phyloP scores from a whole-genome alignment of 1,140 invertebrate genomes.

The Trachymyrmex cornetzi region DNA sequence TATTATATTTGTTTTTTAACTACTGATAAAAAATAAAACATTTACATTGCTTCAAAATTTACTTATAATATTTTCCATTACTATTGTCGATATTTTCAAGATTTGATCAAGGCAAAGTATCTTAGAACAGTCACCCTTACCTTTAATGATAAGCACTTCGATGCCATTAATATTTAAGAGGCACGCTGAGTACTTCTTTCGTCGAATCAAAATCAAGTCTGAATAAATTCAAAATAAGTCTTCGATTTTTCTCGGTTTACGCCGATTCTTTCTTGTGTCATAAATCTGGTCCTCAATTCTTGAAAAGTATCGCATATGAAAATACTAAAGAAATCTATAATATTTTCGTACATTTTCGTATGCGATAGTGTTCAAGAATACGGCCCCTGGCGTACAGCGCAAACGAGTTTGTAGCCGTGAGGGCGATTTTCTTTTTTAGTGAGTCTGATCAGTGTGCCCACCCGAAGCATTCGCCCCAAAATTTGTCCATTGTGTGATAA shows the following conservation, averaged over 20 bases:
- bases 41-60: neutral
- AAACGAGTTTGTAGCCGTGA: neutral
- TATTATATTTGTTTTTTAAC: neutral
- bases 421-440: neutral
- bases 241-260: neutral
- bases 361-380: too few relatives aligned
- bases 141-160: neutral
- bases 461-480: slow-evolving; percentile 87
- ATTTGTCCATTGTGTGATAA: slow-evolving; percentile 89
- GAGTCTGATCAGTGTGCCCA: neutral
- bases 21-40: neutral
- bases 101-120: neutral
- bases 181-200: neutral
- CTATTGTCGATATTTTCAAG: neutral
- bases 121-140: neutral
- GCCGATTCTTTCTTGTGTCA: neutral
- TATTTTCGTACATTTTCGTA: too few relatives aligned
- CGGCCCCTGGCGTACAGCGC: too few relatives aligned
- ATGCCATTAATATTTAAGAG: slow-evolving; percentile 2
- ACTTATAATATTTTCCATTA: neutral
- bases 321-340: too few relatives aligned
- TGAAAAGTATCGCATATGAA: too few relatives aligned
- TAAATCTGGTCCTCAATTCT: too few relatives aligned
- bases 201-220: neutral
- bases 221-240: neutral